Conservation (phyloP, 2,113 vertebrate genomes). For the Tragulus kanchil region DNA sequence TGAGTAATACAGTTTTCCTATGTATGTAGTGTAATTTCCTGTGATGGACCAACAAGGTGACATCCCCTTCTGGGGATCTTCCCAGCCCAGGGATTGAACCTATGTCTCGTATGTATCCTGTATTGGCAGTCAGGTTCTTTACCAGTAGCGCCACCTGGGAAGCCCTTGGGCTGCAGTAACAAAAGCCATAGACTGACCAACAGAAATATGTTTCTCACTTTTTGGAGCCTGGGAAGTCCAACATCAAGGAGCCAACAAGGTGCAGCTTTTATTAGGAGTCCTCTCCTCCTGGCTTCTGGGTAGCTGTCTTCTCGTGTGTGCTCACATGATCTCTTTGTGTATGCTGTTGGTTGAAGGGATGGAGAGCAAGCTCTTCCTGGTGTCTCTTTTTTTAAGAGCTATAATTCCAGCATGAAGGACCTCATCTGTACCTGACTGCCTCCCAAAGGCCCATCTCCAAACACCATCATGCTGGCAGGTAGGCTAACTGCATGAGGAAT, state of each 20-base stretch:
- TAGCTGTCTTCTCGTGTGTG: neutral
- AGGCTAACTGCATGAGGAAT: too few relatives aligned
- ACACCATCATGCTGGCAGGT: too few relatives aligned
- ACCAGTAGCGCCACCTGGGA: neutral
- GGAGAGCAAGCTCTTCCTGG: too few relatives aligned
- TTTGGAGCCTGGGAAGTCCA: neutral
- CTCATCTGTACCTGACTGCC: too few relatives aligned
- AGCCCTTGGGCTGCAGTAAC: neutral
- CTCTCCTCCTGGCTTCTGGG: neutral
- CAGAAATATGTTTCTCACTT: neutral
- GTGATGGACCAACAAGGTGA: too few relatives aligned
- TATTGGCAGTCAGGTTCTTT: neutral
- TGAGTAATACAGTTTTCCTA: neutral
- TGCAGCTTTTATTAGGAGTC: neutral
- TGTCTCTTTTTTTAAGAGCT: too few relatives aligned
- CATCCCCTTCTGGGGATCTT: too few relatives aligned
- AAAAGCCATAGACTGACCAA: neutral
- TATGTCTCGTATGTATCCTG: accelerated
- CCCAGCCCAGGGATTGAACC: neutral
- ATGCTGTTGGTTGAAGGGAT: too few relatives aligned
- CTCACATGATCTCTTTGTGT: neutral
- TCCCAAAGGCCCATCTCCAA: too few relatives aligned
- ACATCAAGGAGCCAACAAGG: neutral
- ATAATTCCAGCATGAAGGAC: too few relatives aligned
- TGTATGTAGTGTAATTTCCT: neutral